phyloP scores from a whole-genome alignment of 92 coral and sea anemone species.

The Umimayanthus chanpuru region DNA sequence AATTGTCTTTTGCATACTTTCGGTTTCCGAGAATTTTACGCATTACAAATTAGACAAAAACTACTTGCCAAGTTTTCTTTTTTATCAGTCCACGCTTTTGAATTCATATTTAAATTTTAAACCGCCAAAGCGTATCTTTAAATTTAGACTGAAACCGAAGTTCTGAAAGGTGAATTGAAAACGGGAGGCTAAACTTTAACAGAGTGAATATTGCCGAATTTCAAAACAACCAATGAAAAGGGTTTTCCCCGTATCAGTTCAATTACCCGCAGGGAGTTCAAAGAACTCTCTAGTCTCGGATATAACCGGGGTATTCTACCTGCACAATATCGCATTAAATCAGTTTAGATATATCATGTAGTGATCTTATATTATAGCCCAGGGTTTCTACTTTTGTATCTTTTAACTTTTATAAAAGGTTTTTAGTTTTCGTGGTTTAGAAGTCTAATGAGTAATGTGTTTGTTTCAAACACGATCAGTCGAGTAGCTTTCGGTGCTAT shows the following conservation, averaged over 20 bases:
- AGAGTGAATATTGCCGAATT: too few relatives aligned
- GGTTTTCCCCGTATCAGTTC: not conserved
- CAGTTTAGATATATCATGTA: too few relatives aligned
- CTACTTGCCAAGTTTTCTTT: constrained; percentile 42
- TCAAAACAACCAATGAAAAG: not conserved
- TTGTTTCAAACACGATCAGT: too few relatives aligned
- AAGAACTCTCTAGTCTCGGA: not conserved
- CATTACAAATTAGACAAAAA: constrained; percentile 64
- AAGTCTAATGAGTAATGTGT: too few relatives aligned
- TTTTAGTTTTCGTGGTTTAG: too few relatives aligned
- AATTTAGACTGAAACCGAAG: not conserved
- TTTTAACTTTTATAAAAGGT: too few relatives aligned
- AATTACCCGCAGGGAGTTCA: not conserved
- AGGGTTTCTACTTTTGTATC: too few relatives aligned
- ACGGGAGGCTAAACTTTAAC: not conserved
- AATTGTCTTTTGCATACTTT: not conserved
- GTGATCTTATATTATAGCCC: too few relatives aligned
- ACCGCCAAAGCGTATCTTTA: not conserved
- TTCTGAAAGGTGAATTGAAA: not conserved
- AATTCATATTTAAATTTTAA: constrained; percentile 15
- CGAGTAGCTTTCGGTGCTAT: too few relatives aligned
- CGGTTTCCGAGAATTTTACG: not conserved
- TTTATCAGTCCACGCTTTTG: not conserved
- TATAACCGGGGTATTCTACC: not conserved
- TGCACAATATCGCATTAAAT: too few relatives aligned